These are phyloP conservation scores for Menura novaehollandiae DNA, from an alignment of 2,113 vertebrate genomes.

Conservation along the genomic window DNA sequence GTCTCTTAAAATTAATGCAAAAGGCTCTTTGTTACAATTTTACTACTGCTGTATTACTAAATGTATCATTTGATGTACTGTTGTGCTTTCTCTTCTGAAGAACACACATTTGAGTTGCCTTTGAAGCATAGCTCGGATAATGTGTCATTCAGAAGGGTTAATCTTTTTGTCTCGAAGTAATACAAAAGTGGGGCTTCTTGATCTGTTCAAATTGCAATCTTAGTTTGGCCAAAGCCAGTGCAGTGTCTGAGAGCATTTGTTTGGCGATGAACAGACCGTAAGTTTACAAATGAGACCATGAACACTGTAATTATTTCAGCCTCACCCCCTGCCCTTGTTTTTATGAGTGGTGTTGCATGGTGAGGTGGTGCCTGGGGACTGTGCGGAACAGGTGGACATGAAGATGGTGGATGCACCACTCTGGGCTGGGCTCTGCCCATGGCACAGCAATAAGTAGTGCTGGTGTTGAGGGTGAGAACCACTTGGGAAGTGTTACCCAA, in stretches of 20 bases:
- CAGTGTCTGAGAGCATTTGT: not conserved
- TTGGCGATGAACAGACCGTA: not conserved
- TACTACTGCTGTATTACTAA: not conserved
- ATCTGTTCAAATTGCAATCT: not conserved
- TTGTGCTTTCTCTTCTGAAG: not conserved
- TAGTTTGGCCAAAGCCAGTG: not conserved
- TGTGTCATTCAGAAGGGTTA: not conserved
- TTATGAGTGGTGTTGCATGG: not conserved
- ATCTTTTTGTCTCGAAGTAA: not conserved
- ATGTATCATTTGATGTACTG: not conserved
- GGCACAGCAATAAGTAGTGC: fast-evolving
- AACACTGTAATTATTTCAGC: not conserved
- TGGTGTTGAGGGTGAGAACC: fast-evolving
- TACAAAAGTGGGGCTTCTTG: not conserved
- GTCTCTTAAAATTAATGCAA: not conserved
- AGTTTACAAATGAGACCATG: not conserved
- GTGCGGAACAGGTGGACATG: not conserved
- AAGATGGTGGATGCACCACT: not conserved
- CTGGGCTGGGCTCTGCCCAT: not conserved
- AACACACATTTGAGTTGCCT: not conserved
- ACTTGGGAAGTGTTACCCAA: not conserved
- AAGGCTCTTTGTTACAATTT: not conserved
- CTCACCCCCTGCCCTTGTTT: not conserved
- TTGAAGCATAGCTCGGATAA: not conserved
- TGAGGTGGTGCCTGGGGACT: not conserved